Conservation (phyloP, 2,888 invertebrate genomes). For the Aplocera efformata region DNA sequence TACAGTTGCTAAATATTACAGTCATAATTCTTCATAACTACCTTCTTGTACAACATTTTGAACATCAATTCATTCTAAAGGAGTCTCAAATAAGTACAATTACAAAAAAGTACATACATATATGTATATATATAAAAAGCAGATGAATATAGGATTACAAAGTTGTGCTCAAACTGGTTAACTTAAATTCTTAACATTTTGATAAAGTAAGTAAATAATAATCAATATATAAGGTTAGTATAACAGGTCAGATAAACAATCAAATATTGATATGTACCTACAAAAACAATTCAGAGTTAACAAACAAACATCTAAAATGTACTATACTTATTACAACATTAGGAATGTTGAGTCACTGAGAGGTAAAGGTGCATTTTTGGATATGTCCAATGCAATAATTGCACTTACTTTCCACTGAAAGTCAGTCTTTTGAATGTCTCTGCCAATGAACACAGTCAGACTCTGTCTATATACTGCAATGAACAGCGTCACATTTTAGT, state of each 20-base stretch:
- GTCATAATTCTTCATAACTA: conserved; percentile 19
- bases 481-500: conserved; percentile 74
- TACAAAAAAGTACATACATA: conserved; percentile 8
- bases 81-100: conserved; percentile 8
- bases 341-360: conserved; percentile 39
- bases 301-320: conserved; percentile 5
- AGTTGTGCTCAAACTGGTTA: no score
- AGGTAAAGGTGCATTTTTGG: conserved; percentile 30
- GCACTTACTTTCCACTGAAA: conserved; percentile 40
- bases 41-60: conserved; percentile 48
- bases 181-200: no score
- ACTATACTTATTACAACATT: conserved; percentile 29
- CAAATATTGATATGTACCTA: conserved; percentile 13
- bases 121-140: conserved; percentile 6
- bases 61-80: conserved; percentile 32
- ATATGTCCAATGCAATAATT: conserved; percentile 40
- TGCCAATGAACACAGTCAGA: conserved; percentile 46
- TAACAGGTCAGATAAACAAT: conserved; percentile 14
- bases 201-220: neutral
- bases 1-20: conserved; percentile 14
- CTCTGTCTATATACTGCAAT: conserved; percentile 27
- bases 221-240: conserved; percentile 4
- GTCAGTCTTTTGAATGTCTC: conserved; percentile 52
- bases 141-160: neutral
- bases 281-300: conserved; percentile 4